Evolutionary conservation across 2,113 vertebrate species (phyloP).

Genomic region (Orcinus orca): DNA sequence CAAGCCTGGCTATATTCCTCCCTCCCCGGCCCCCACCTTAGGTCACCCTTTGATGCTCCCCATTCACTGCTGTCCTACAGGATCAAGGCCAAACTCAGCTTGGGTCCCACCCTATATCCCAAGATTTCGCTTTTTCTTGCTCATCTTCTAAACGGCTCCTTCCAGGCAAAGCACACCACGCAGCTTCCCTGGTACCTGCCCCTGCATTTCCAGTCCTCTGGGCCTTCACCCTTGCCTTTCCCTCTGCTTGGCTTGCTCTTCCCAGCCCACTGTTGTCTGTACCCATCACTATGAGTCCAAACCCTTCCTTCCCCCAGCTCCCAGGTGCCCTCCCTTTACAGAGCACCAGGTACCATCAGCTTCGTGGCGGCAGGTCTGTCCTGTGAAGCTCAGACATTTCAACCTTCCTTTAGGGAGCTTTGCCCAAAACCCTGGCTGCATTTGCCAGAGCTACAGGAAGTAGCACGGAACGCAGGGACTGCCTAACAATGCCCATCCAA

Average conservation of each 20-base stretch:
- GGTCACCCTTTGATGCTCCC: background rate
- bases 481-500: background rate
- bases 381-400: background rate
- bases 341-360: background rate
- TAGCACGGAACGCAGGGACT: background rate
- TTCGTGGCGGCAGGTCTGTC: background rate
- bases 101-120: background rate
- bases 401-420: background rate
- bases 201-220: background rate
- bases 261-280: background rate
- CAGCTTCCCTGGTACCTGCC: background rate
- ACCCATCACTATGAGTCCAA: background rate
- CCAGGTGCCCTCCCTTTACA: background rate
- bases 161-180: background rate
- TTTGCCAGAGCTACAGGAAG: background rate
- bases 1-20: background rate
- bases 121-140: background rate
- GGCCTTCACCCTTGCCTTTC: background rate
- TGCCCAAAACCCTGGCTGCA: background rate
- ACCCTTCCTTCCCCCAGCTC: background rate
- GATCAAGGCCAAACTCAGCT: background rate
- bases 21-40: rapidly evolving
- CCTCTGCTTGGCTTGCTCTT: background rate
- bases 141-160: background rate
- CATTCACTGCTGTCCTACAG: background rate